These are phyloP conservation scores for Drosophila limbata DNA, from an alignment of 2,888 invertebrate genomes.

Conservation along the genomic window DNA sequence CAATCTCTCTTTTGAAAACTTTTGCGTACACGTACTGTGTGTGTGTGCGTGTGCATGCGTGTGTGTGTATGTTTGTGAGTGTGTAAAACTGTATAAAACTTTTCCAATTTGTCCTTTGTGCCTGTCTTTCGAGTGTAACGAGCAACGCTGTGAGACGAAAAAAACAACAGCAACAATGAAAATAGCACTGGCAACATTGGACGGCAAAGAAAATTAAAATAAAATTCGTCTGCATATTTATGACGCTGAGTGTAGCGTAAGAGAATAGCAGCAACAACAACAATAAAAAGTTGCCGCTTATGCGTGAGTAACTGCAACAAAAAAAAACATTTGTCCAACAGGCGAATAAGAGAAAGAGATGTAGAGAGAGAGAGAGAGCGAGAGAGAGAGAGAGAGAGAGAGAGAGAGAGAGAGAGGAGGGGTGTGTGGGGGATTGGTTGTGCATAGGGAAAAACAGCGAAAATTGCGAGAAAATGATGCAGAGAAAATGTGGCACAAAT, in stretches of 20 bases:
- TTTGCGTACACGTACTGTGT: background rate
- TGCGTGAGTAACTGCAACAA: constrained; percentile 51
- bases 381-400: no score
- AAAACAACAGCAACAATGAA: constrained; percentile 24
- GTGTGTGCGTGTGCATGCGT: constrained; percentile 26
- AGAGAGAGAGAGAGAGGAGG: no score
- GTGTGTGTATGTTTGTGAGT: constrained; percentile 15
- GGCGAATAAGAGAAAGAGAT: background rate
- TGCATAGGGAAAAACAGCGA: constrained; percentile 28
- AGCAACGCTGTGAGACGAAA: constrained; percentile 45
- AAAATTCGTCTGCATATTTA: constrained; percentile 71
- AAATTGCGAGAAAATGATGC: constrained; percentile 71
- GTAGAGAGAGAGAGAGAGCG: background rate
- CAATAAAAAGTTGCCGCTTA: constrained; percentile 52
- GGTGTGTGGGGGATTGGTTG: no score
- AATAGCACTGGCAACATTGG: constrained; percentile 27
- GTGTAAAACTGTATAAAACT: constrained; percentile 59
- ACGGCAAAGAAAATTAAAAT: constrained; percentile 67
- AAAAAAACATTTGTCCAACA: constrained; percentile 44
- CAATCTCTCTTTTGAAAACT: no score
- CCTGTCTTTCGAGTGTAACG: constrained; percentile 69
- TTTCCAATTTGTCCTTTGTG: constrained; percentile 71
- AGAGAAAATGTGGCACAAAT: constrained; percentile 65
- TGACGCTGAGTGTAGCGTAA: constrained; percentile 47
- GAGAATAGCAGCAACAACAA: constrained; percentile 30